Conservation (phyloP, 2,797 vertebrate species). For the Pangasius sanitwongsei region DNA sequence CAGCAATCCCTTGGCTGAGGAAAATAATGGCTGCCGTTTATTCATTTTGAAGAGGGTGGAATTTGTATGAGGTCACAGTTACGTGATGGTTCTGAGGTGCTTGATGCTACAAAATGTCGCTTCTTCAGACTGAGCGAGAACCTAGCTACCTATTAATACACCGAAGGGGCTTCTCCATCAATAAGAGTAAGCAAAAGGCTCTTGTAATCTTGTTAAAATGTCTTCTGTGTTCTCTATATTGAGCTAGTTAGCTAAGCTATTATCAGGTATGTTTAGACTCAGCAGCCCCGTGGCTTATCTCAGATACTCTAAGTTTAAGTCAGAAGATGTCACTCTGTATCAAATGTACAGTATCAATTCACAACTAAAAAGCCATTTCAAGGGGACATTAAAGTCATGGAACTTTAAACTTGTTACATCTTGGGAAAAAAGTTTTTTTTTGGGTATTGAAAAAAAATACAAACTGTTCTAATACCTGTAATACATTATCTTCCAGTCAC, state of each 20-base stretch:
- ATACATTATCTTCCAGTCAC: slow-evolving; percentile 3
- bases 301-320: not conserved
- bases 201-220: too few species aligned
- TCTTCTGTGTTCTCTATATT: not conserved
- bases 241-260: too few species aligned
- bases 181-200: not conserved
- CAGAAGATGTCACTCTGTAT: not conserved
- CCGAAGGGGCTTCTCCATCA: not conserved
- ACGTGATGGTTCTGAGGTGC: not conserved
- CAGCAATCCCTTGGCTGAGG: not conserved
- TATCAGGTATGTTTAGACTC: not conserved
- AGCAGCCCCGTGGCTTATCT: not conserved
- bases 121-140: not conserved
- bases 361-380: not conserved
- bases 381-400: not conserved
- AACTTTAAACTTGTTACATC: not conserved
- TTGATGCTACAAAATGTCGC: not conserved
- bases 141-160: not conserved
- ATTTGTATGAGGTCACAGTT: not conserved
- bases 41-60: not conserved
- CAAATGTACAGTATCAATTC: not conserved
- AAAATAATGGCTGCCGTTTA: not conserved
- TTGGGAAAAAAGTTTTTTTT: not conserved
- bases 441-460: not conserved
- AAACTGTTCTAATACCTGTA: not conserved